Conservation (phyloP, 2,888 invertebrate species). For the Junonia oenone region DNA sequence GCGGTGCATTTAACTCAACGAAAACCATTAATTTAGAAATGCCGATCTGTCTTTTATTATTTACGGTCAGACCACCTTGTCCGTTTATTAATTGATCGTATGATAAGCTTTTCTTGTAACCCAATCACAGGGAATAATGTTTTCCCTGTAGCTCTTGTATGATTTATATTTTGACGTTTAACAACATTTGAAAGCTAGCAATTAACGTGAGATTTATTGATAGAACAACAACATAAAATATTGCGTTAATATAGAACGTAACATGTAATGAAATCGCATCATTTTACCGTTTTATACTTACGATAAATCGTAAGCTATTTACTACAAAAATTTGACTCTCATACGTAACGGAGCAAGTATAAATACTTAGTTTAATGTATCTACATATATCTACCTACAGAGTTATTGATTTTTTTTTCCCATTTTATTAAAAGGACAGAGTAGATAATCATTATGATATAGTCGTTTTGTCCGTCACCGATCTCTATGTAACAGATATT, state of each 20-base stretch:
- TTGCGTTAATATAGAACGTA: neutral
- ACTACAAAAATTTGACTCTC: too few relatives aligned
- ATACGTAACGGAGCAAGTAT: too few relatives aligned
- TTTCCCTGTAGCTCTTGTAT: conserved; percentile 14
- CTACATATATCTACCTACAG: too few relatives aligned
- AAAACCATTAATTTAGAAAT: conserved; percentile 67
- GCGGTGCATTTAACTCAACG: conserved; percentile 38
- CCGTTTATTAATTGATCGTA: conserved; percentile 70
- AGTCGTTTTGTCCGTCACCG: too few relatives aligned
- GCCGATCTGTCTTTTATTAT: conserved; percentile 66
- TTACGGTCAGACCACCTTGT: conserved; percentile 67
- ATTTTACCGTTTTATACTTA: too few relatives aligned
- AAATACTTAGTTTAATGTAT: too few relatives aligned
- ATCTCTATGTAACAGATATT: too few relatives aligned
- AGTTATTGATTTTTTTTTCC: too few relatives aligned
- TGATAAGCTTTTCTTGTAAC: conserved; percentile 46
- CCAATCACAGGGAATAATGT: conserved; percentile 18
- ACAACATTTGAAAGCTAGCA: conserved; percentile 19
- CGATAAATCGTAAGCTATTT: too few relatives aligned
- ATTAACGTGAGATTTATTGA: conserved; percentile 14
- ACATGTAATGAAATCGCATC: neutral
- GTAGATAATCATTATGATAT: too few relatives aligned
- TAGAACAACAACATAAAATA: neutral
- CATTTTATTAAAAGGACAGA: too few relatives aligned
- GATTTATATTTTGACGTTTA: conserved; percentile 17